Base-by-base conservation (phyloP, 92 coral and sea anemone species). In the Palythoa caribaeorum region DNA sequence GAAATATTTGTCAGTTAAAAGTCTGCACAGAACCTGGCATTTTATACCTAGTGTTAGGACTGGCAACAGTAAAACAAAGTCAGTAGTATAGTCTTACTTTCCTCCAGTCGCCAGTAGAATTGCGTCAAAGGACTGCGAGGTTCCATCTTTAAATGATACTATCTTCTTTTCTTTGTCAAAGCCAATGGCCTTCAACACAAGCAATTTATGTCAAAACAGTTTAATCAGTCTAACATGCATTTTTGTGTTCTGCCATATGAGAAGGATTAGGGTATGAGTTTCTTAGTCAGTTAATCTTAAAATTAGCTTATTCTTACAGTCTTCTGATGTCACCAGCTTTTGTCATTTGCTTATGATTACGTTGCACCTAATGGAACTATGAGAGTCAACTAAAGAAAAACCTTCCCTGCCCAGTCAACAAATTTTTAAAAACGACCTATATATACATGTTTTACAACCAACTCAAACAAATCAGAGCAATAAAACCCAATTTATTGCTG, bases 51-150 rank as follows among this genome's bases (percentile, higher is more conserved):
- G 3, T 36, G 44, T 6, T 1, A 17, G 77, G 19, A 39, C 19
- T 21, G 71, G 8, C 63, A 6, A 47, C 53, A 6, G 44, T 40
- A 71, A n/a, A 79, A 71, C 60, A 77, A n/a, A 37, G 60, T 52
- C n/a, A 65, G 15, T 9, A 2, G 40, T n/a, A 44, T 44, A 60
- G 70, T 76, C 98, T 92, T 73, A 96, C 99, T 84, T 92, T 84
- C 99, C 99, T 53, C 99, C 98, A 50, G 99, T 96, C 39, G 98
- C 99, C 69, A 96, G 90, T 73, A 96, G 91, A n/a, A 95, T 84
- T 73, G 78, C 74, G 89, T 96, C 96, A 59, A 90, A 96, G 77
- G 88, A 90, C 79, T 95, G 80, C 28, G 89, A 74, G 47, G 78
- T 78, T 66, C 98, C 98, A 92, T 92, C 92, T 71, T 91, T 87